Base-by-base conservation (phyloP, 2,113 vertebrate species). In the Stegastes partitus region DNA sequence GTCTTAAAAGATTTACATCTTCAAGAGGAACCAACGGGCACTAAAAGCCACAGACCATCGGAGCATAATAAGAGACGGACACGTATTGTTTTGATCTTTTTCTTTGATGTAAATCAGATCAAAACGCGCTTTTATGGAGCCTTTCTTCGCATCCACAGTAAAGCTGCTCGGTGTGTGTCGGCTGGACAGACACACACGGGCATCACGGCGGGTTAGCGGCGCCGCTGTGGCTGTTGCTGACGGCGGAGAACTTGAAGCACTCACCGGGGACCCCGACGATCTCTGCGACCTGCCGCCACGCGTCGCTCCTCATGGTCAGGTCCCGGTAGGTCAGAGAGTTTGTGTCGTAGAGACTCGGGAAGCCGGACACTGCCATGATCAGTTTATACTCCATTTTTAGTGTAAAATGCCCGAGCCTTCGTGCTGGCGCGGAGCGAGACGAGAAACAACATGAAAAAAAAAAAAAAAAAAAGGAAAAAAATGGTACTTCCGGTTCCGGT, bases 271-370 rank as follows among this genome's bases (percentile, higher is more conserved):
- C 87, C 10, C 74, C 83, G 56, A 89, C 83, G 0, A 81, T 50
- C 65, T 74, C 66, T 0, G 87, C 58, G 1, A 89, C 87, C 16
- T 69, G 80, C 11, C 83, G 16, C 87, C 87, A 89, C 1, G 87
- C 68, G 14, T 83, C 77, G 62, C 81, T 81, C 23, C 87, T 6
- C 77, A 72, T 79, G 67, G 78, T 86, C 55, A 86, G 77, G 83
- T 89, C 87, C 11, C 87, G 12, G 81, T 89, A 89, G 3, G 66
- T 84, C 53, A 56, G 66, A 0, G 51, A 83, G 57, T 15, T 72
- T 0, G 42, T 44, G 77, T 89, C 87, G 54, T 79, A 89, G 1
- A 89, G 83, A 19, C 83, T 75, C 21, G 83, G 83, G 74, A 86
- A 89, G 0, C 83, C 28, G 49, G 87, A 83, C 0, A 89, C 87